phyloP scores from a whole-genome alignment of 1,140 invertebrate genomes.

The Drosophila persimilis region DNA sequence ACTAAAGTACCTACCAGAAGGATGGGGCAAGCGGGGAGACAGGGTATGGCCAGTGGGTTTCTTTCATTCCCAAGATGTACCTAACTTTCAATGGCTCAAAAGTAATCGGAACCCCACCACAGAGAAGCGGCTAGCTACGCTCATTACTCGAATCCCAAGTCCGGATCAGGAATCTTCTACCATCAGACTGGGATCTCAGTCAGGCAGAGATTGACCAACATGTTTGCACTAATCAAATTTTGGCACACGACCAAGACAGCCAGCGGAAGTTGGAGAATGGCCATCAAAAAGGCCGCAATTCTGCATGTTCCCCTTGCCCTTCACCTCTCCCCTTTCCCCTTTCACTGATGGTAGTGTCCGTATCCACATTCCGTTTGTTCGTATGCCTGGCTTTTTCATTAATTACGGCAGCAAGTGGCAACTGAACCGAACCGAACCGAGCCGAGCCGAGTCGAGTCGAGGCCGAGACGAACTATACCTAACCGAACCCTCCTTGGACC shows the following conservation, averaged over 20 bases:
- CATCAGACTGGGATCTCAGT: not conserved
- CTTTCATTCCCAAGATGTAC: not conserved
- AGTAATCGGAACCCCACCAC: slow-evolving; percentile 31
- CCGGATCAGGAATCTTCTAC: not conserved
- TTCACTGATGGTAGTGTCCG: slow-evolving; percentile 1
- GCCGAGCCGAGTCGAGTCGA: not conserved
- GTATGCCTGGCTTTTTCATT: slow-evolving; percentile 54
- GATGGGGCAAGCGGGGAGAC: not conserved
- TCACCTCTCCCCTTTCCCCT: no score
- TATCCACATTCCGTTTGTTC: not conserved
- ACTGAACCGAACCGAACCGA: slow-evolving; percentile 12
- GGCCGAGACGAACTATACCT: not conserved
- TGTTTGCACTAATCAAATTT: slow-evolving; percentile 63
- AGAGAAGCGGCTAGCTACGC: not conserved
- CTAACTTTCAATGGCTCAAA: slow-evolving; percentile 12
- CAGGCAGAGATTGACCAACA: not conserved
- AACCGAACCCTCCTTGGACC: slow-evolving; percentile 6
- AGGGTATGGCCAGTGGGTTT: no score
- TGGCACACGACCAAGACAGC: slow-evolving; percentile 39
- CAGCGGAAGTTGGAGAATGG: slow-evolving; percentile 3
- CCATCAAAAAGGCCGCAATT: slow-evolving; percentile 41
- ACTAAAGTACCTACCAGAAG: not conserved
- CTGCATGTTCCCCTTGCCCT: not conserved
- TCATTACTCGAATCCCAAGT: not conserved
- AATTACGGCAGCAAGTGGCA: slow-evolving; percentile 60